Conservation (phyloP, 2,797 vertebrate species). For the Artibeus lituratus region DNA sequence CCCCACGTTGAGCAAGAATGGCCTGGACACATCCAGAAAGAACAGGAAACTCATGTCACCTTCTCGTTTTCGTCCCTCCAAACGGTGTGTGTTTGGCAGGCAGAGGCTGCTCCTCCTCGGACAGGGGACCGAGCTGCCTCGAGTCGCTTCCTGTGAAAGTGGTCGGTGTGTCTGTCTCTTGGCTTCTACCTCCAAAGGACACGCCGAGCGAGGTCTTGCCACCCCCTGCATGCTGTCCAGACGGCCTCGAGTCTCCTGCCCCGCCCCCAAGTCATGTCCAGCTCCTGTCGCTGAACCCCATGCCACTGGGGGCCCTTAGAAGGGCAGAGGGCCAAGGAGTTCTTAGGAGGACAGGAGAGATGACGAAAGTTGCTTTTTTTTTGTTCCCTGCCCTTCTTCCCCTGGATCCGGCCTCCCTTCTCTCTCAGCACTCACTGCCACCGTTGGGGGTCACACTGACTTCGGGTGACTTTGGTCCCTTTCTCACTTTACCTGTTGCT, state of each 20-base stretch:
- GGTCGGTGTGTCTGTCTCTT: not conserved
- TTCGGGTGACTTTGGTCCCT: not conserved
- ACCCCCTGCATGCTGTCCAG: not conserved
- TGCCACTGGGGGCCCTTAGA: not conserved
- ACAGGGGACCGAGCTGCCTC: not conserved
- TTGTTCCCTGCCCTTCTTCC: too few species aligned
- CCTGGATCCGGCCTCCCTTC: not conserved
- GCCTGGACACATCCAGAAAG: not conserved
- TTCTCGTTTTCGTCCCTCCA: not conserved
- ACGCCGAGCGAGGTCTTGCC: not conserved
- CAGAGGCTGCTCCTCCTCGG: not conserved
- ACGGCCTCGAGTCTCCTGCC: not conserved
- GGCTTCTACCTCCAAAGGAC: not conserved
- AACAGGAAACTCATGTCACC: too few species aligned
- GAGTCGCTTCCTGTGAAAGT: not conserved
- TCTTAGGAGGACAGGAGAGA: not conserved
- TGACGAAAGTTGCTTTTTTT: not conserved
- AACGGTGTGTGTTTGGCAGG: not conserved
- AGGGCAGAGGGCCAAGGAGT: not conserved
- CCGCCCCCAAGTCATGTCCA: not conserved
- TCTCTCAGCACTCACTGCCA: not conserved
- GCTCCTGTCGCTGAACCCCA: not conserved
- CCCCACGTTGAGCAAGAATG: not conserved
- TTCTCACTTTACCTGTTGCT: not conserved
- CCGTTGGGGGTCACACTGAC: not conserved